Evolutionary conservation across 2,888 invertebrate species (phyloP), one percentile per base, ranked within the genome.

Genomic region (Leistus spinibarbis): DNA sequence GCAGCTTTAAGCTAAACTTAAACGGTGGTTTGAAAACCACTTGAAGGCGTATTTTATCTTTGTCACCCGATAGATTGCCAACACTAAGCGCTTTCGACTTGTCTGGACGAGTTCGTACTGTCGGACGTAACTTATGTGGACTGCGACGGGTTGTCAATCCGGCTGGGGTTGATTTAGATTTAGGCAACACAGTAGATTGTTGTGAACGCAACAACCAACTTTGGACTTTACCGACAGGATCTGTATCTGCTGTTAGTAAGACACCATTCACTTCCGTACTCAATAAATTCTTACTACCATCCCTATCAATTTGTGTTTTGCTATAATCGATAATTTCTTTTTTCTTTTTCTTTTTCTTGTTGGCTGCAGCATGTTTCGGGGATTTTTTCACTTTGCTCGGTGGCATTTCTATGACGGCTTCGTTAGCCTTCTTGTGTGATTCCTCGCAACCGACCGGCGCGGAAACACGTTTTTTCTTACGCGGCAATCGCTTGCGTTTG

Each of bases 11-110:
- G 83, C 94, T 94, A 85, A 95, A 95, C 81, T 94, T 93, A 85
- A 95, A 95, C 10, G 95, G 95, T 68, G 95, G 95, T 83, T 95
- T 95, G 84, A 94, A 95, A 23, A 95, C 93, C 53, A 95, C 95
- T 85, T 95, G 95, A 20, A 95, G 86, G 78, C 93, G 90, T 10
- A 95, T 91, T 83, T 93, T 93, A 76, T 89, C 90, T 76, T 86
- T 85, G 77, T 85, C 85, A 60, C 88, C 86, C n/a, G 90, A 85
- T 54, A 93, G 87, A 81, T 92, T 92, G 17, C 92, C 92, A 77
- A 91, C 90, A 80, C 93, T 93, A 77, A 83, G 84, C 57, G 85
- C 83, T 81, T 92, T 92, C 79, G 91, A 91, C 80, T 90, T 90
- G 78, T 85, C 85, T n/a, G 83, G 80, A 72, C 84, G 80, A 78